A percentile compares a stretch with the other conserved stretches of the same genome.
phyloP scores from a whole-genome alignment of 2,113 vertebrate genomes.

The Lampris incognitus region DNA sequence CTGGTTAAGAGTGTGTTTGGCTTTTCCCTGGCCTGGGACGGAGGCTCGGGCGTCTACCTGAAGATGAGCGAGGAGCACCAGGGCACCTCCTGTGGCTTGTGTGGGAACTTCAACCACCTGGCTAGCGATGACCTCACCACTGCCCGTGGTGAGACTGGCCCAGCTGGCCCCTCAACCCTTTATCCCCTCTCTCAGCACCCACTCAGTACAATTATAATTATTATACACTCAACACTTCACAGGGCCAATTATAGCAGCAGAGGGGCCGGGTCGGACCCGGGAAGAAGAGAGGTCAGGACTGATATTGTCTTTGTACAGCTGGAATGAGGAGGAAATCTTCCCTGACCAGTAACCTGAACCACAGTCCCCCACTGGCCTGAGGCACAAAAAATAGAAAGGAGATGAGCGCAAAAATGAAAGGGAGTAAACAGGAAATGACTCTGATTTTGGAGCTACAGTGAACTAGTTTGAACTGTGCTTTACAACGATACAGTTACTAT shows the following conservation, averaged over 20 bases:
- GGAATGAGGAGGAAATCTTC: conserved; percentile 52
- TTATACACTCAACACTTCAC: conserved; percentile 70
- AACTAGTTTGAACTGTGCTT: not conserved
- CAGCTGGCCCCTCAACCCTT: conserved; percentile 50
- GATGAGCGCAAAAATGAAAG: conserved; percentile 25
- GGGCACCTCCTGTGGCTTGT: conserved; percentile 92
- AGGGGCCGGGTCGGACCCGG: conserved; percentile 37
- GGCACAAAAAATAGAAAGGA: conserved; percentile 12
- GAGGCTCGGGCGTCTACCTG: conserved; percentile 93
- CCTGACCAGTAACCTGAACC: conserved; percentile 66
- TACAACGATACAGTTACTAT: not conserved
- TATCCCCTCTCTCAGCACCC: conserved; percentile 73
- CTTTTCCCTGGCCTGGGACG: conserved; percentile 98
- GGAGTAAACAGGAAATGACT: conserved; percentile 14
- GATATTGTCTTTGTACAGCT: conserved; percentile 51
- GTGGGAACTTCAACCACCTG: conserved; percentile 94
- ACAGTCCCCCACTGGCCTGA: conserved; percentile 16
- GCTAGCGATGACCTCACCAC: conserved; percentile 91
- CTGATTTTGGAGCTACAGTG: not conserved
- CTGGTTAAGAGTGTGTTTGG: conserved; percentile 97
- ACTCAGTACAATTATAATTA: conserved; percentile 70
- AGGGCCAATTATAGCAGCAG: conserved; percentile 49
- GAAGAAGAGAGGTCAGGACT: conserved; percentile 24
- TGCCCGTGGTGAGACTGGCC: conserved; percentile 85
- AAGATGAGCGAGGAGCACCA: conserved; percentile 94